Evolutionary conservation across 2,113 vertebrate species (phyloP).

Genomic region (Parus major): DNA sequence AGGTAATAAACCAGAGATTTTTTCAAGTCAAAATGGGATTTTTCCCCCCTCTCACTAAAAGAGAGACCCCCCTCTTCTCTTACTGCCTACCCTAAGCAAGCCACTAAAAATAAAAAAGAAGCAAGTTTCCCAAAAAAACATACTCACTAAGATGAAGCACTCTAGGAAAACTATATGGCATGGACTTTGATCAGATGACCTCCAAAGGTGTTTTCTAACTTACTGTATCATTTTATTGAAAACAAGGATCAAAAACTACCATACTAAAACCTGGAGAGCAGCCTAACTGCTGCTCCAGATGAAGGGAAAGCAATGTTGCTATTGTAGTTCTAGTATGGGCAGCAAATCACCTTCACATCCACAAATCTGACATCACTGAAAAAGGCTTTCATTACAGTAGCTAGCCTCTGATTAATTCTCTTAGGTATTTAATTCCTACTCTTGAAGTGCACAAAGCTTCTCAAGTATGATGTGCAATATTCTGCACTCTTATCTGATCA

Average conservation of each 20-base stretch:
- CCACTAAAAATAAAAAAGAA: background rate
- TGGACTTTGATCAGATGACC: background rate
- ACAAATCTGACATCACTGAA: background rate
- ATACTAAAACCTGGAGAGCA: background rate
- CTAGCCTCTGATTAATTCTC: background rate
- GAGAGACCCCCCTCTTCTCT: background rate
- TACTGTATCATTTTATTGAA: background rate
- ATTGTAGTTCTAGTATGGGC: background rate
- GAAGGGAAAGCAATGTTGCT: background rate
- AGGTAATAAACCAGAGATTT: background rate
- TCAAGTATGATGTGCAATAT: background rate
- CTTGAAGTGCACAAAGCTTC: background rate
- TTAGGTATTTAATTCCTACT: background rate
- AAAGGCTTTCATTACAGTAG: background rate
- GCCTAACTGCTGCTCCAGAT: background rate
- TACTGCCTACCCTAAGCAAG: background rate
- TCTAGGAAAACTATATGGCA: background rate
- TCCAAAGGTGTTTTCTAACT: background rate
- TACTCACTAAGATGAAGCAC: background rate
- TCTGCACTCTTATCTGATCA: background rate
- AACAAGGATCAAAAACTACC: background rate
- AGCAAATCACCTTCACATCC: background rate
- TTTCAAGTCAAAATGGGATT: background rate
- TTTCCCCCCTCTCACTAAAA: background rate
- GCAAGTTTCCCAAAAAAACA: fast-evolving